Evolutionary conservation across 2,888 invertebrate genomes (phyloP).

Genomic region (Phortica magna): DNA sequence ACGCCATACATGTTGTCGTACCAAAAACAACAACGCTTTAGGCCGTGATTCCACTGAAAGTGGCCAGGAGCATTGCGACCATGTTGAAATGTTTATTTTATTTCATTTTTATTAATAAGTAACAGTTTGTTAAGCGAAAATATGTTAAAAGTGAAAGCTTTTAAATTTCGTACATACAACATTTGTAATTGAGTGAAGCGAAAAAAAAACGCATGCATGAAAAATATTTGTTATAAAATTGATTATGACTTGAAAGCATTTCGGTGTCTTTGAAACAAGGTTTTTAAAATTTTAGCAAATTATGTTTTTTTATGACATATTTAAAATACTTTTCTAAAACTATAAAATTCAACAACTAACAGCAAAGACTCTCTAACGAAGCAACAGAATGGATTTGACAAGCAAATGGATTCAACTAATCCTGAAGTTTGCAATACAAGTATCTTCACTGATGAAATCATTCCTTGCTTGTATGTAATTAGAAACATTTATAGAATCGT

Average conservation of each 20-base stretch:
- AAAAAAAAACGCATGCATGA: background rate
- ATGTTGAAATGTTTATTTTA: conserved; percentile 28
- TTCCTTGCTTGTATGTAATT: too few relatives aligned
- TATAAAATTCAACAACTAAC: too few relatives aligned
- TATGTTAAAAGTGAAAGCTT: conserved; percentile 10
- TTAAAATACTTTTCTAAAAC: too few relatives aligned
- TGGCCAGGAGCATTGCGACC: conserved; percentile 9
- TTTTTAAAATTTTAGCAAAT: background rate
- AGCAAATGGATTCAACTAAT: too few relatives aligned
- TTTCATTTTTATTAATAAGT: conserved; percentile 32
- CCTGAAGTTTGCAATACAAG: too few relatives aligned
- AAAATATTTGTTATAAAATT: background rate
- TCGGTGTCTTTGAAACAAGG: background rate
- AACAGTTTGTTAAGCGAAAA: background rate
- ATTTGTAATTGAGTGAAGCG: background rate
- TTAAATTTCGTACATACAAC: background rate
- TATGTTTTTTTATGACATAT: too few relatives aligned
- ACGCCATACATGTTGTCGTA: background rate
- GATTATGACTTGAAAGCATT: background rate
- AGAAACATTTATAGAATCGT: too few relatives aligned
- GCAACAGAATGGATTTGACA: too few relatives aligned
- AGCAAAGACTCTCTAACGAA: too few relatives aligned
- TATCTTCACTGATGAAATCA: too few relatives aligned
- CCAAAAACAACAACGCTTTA: background rate
- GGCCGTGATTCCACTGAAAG: conserved; percentile 5